Evolutionary conservation across 2,113 vertebrate genomes (phyloP), one percentile per base, ranked within the genome.

Genomic region (Vicugna pacos): DNA sequence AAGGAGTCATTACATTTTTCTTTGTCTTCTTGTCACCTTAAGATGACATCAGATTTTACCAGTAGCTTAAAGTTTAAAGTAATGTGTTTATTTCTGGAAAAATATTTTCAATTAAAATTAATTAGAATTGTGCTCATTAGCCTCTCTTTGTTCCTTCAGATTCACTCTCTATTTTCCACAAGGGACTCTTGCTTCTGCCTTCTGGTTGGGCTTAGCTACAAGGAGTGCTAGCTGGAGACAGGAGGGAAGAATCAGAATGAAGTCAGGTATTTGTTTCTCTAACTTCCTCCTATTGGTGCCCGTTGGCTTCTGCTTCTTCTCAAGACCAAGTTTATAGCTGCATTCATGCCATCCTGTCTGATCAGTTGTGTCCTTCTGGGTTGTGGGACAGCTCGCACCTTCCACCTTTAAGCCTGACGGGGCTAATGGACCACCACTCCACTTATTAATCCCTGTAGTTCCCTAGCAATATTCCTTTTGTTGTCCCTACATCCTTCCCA

Each of bases 51-150:
- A 95, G 54, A 24, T 96, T 97, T 97, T 97, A 87, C 84, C 94
- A 52, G 30, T 97, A 76, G 80, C 86, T 93, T 69, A 73, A 95
- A 48, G 5, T 0, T 82, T 95, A 52, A 97, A 89, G 75, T 97
- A 35, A 46, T 46, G 6, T 12, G 79, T 77, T 94, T 96, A 54
- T 79, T 46, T 97, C 48, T 96, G 42, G 30, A 96, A 97, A 92
- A 87, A 77, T 80, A 96, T 97, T 97, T 98, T 93, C 38, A 82
- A 97, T 91, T 96, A 93, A 96, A 97, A 96, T 97, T 82, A 98
- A 97, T 97, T 94, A 73, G 50, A 91, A 91, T 97, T 38, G 10
- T 86, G 8, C 3, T 58, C 17, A 28, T n/a, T 70, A 24, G 17
- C 13, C 38, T 84, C 19, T 46, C 7, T 77, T 35, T 13, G 3